A percentile compares a stretch with the other conserved stretches of the same genome.
phyloP scores from a whole-genome alignment of 1,140 invertebrate species.

The Mactra quadrangularis region DNA sequence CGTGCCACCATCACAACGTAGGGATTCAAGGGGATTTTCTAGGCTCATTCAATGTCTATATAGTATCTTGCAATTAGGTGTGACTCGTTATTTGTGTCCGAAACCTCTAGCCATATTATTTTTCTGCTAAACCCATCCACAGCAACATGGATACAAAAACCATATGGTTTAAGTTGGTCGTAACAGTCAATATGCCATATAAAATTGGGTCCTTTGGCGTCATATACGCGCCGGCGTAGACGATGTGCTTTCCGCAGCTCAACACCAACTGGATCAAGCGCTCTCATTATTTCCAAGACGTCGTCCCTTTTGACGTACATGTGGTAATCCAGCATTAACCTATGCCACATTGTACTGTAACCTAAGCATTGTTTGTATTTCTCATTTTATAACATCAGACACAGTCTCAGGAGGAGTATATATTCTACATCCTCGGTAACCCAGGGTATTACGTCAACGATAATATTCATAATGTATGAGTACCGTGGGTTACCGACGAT shows the following conservation, averaged over 20 bases:
- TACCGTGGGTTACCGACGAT: no score
- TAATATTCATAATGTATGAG: no score
- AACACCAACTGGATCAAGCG: conserved; percentile 24
- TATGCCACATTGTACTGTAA: conserved; percentile 17
- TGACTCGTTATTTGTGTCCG: conserved; percentile 60
- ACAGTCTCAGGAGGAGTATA: not conserved
- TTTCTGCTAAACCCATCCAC: conserved; percentile 7
- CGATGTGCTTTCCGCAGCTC: conserved; percentile 1
- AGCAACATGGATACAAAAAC: conserved; percentile 4
- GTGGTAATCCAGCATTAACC: conserved; percentile 22
- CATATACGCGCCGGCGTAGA: not conserved
- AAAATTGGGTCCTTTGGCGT: conserved; percentile 5
- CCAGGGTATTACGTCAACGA: no score
- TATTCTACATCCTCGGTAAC: not conserved
- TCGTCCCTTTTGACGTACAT: conserved; percentile 1
- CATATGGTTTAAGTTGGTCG: conserved; percentile 21
- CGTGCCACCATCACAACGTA: not conserved
- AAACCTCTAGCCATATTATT: conserved; percentile 40
- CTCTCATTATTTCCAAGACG: conserved; percentile 27
- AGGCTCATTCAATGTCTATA: not conserved
- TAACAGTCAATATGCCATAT: conserved; percentile 41
- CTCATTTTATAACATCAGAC: conserved; percentile 20
- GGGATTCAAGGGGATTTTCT: not conserved
- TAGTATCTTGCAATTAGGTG: conserved; percentile 5
- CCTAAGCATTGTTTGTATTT: conserved; percentile 2